phyloP scores from a whole-genome alignment of 37 sponge, comb jelly and placozoan genomes.

The Cladorhizidae sp. region DNA sequence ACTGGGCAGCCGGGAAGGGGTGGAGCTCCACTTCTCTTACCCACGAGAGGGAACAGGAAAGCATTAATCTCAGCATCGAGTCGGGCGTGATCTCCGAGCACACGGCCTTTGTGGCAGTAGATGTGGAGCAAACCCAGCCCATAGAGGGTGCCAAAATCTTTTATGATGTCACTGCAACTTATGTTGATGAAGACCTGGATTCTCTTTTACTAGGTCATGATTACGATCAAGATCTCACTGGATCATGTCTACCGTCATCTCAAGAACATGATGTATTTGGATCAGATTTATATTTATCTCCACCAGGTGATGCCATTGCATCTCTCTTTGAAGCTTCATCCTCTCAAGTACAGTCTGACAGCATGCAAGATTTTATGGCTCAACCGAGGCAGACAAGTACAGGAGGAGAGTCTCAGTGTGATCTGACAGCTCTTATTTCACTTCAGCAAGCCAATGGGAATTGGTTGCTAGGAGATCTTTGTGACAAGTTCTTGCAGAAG shows the following conservation, averaged over 20 bases:
- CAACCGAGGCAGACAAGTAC: background rate
- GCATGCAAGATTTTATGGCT: too few species aligned
- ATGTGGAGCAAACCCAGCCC: constrained; percentile 61
- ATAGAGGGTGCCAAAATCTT: constrained; percentile 58
- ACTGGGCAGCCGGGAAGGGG: constrained; percentile 22
- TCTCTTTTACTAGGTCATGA: too few species aligned
- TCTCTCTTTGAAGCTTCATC: too few species aligned
- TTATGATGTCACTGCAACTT: constrained; percentile 46
- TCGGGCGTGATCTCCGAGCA: constrained; percentile 62
- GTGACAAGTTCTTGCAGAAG: constrained; percentile 17
- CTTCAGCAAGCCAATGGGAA: constrained; percentile 58
- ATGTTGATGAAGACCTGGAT: background rate
- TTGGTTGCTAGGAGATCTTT: constrained; percentile 34
- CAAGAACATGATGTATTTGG: too few species aligned
- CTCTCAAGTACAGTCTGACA: too few species aligned
- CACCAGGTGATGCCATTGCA: too few species aligned
- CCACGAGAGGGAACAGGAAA: constrained; percentile 34
- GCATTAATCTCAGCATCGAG: constrained; percentile 64
- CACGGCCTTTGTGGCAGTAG: constrained; percentile 78
- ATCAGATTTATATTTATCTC: too few species aligned
- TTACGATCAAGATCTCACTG: too few species aligned
- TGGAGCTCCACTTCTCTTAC: background rate
- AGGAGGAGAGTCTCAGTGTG: too few species aligned
- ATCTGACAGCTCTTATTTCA: constrained; percentile 33
- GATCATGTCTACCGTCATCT: too few species aligned